Conservation (phyloP, 2,888 invertebrate species). For the Dendrolimus houi region DNA sequence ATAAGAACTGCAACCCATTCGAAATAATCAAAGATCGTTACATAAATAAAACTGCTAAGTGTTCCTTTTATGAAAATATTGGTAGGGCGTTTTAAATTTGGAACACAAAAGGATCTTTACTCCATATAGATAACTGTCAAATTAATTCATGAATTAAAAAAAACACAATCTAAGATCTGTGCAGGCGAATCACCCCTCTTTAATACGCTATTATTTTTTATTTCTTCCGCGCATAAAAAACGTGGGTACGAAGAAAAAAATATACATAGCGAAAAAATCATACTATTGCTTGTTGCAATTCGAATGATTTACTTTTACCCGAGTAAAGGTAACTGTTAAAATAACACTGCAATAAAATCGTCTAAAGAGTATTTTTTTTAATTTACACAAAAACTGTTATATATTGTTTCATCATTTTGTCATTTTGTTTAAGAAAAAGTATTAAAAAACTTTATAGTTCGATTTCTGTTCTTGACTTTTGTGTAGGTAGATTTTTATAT, state of each 20-base stretch:
- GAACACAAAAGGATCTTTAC: conserved; percentile 21
- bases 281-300: conserved; percentile 8
- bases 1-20: not conserved
- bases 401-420: too few species aligned
- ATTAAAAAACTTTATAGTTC: too few species aligned
- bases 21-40: not conserved
- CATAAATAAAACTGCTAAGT: conserved; percentile 10
- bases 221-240: conserved; percentile 44
- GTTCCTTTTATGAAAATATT: conserved; percentile 33
- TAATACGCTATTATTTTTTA: conserved; percentile 37
- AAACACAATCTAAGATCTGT: conserved; percentile 15
- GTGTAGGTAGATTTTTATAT: too few species aligned
- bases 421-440: too few species aligned
- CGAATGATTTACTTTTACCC: conserved; percentile 26
- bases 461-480: too few species aligned
- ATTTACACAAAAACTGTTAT: too few species aligned
- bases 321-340: too few species aligned
- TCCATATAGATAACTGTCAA: conserved; percentile 52
- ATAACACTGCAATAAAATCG: too few species aligned
- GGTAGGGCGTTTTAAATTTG: conserved; percentile 41
- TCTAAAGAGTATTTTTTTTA: not conserved
- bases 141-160: conserved; percentile 39
- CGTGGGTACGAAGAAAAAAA: conserved; percentile 45
- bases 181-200: conserved; percentile 47
- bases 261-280: conserved; percentile 11